Percentiles rank a stretch among this genome's conserved stretches.
These are phyloP conservation scores for Narcine bancroftii DNA, from an alignment of 2,113 vertebrate genomes.

Conservation along the genomic window DNA sequence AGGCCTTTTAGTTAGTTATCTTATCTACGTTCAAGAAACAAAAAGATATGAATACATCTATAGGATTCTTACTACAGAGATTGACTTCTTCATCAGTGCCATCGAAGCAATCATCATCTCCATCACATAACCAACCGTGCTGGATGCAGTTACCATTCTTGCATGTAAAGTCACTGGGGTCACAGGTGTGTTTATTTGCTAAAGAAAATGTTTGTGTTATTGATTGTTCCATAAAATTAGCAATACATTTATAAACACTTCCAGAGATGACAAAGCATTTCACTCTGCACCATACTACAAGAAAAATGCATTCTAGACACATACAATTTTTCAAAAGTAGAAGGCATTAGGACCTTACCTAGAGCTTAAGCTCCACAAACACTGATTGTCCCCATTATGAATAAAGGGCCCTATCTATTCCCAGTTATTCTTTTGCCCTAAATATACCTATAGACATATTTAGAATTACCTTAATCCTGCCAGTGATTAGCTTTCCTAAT, in stretches of 20 bases:
- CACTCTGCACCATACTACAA: not conserved
- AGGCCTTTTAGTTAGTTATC: not conserved
- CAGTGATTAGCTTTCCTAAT: too few relatives aligned
- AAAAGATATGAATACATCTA: not conserved
- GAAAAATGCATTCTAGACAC: not conserved
- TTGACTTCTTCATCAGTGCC: constrained; percentile 77
- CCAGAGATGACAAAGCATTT: not conserved
- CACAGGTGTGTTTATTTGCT: constrained; percentile 88
- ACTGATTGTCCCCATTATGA: too few relatives aligned
- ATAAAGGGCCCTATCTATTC: too few relatives aligned
- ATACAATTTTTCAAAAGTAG: not conserved
- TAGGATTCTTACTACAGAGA: constrained; percentile 60
- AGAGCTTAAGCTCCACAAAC: too few relatives aligned
- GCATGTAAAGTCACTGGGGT: constrained; percentile 89
- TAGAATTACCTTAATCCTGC: too few relatives aligned
- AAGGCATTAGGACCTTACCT: too few relatives aligned
- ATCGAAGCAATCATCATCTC: constrained; percentile 87
- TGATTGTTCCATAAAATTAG: not conserved
- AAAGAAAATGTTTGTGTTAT: constrained; percentile 31
- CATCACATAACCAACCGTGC: constrained; percentile 87
- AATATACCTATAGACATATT: too few relatives aligned
- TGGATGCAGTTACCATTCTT: constrained; percentile 90
- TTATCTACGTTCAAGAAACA: not conserved
- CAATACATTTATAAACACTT: not conserved
- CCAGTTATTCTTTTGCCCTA: too few relatives aligned